Evolutionary conservation across 92 coral and sea anemone species (phyloP).

Genomic region (Blastomussa wellsi): DNA sequence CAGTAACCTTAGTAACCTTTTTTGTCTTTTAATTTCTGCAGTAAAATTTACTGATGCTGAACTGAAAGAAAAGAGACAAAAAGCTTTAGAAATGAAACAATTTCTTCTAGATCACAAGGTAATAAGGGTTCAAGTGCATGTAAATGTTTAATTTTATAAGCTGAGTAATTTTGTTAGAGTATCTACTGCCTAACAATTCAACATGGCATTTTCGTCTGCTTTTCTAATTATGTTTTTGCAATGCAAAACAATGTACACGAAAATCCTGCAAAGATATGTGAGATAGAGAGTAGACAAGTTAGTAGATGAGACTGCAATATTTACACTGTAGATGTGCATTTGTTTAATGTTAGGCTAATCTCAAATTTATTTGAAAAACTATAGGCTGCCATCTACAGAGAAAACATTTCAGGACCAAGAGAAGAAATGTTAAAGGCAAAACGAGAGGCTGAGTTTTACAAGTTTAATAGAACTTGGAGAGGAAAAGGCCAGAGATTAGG

Average conservation of each 20-base stretch:
- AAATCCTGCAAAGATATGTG: too few relatives aligned
- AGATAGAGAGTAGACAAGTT: neutral
- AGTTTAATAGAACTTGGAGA: constrained; percentile 69
- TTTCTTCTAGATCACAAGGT: constrained; percentile 65
- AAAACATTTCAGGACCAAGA: constrained; percentile 70
- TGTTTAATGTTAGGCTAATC: neutral
- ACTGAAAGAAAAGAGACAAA: constrained; percentile 56
- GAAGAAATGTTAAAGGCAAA: constrained; percentile 57
- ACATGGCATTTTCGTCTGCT: too few relatives aligned
- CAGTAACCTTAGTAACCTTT: too few relatives aligned
- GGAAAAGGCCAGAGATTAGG: constrained; percentile 74
- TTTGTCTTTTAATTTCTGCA: neutral
- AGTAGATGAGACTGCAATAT: neutral
- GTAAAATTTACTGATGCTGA: constrained; percentile 55
- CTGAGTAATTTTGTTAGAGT: too few relatives aligned
- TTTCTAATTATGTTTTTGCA: too few relatives aligned
- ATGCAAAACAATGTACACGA: too few relatives aligned
- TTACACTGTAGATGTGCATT: neutral
- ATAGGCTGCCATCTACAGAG: constrained; percentile 56
- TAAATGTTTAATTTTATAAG: too few relatives aligned
- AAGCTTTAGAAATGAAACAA: constrained; percentile 54
- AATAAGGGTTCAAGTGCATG: too few relatives aligned
- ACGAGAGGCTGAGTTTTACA: constrained; percentile 68
- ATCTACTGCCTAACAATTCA: too few relatives aligned
- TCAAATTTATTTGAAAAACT: neutral